Conservation (phyloP, 2,113 vertebrate genomes). For the Brevimyrus niger region DNA sequence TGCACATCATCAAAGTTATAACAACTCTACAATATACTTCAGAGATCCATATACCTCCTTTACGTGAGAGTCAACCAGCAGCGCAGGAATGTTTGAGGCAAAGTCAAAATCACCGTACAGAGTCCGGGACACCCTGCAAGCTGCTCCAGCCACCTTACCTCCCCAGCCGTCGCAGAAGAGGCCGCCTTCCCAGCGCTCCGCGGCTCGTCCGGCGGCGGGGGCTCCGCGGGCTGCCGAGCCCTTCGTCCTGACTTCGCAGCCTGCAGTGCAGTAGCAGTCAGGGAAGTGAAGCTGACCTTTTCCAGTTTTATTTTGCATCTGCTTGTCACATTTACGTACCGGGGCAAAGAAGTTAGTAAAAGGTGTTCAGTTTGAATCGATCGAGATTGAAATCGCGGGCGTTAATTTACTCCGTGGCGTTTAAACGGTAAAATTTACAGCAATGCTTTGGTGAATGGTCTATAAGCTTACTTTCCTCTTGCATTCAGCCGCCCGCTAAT, state of each 20-base stretch:
- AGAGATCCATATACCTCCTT: slow-evolving; percentile 42
- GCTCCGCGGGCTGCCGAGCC: slow-evolving; percentile 63
- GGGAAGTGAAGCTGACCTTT: background rate
- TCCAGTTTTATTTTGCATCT: background rate
- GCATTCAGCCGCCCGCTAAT: background rate
- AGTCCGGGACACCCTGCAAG: background rate
- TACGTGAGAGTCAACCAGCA: slow-evolving; percentile 19
- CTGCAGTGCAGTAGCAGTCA: slow-evolving; percentile 44
- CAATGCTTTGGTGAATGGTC: background rate
- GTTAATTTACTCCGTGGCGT: background rate
- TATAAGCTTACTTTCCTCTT: background rate
- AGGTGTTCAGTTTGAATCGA: background rate
- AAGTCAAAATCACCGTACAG: background rate
- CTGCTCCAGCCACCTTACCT: slow-evolving; percentile 51
- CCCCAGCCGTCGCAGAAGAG: slow-evolving; percentile 51
- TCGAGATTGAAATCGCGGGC: background rate
- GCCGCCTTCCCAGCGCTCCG: slow-evolving; percentile 57
- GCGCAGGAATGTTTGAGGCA: background rate
- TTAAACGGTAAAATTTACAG: background rate
- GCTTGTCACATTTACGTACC: background rate
- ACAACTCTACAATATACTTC: slow-evolving; percentile 22
- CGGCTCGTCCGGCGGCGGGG: slow-evolving; percentile 56
- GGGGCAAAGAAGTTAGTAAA: background rate
- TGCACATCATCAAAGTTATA: slow-evolving; percentile 35
- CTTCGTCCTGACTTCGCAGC: slow-evolving; percentile 73